Evolutionary conservation across 2,888 invertebrate species (phyloP), one percentile per base, ranked within the genome.

Genomic region (Chymomyza caudatula): DNA sequence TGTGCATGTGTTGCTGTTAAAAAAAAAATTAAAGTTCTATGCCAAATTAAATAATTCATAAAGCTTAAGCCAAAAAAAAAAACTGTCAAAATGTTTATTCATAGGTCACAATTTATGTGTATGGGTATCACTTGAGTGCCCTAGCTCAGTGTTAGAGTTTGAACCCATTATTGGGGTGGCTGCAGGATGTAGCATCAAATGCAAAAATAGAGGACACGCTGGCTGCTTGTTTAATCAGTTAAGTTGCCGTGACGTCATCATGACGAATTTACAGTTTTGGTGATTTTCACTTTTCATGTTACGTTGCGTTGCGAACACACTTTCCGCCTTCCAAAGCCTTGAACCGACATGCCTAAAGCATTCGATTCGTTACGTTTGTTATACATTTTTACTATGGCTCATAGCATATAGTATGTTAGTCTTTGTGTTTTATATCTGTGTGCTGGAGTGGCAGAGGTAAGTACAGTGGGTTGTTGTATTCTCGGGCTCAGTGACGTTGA

Each of bases 191-290:
- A 15, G 25, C 22, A 15, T 76, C 60, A 17, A 67, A 76, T 75
- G 77, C 79, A 68, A 73, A 79, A 68, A 67, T 70, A 74, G 71
- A 74, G 85, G 86, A 82, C 60, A 78, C 74, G 85, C 85, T 82
- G 83, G 69, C 85, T 78, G 83, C 71, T 75, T 76, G 62, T 73
- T 60, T 87, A 89, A 89, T 89, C 88, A 87, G 88, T 89, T 89
- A 77, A 74, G 61, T 57, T 66, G 85, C 75, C 90, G 88, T 89
- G 88, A 89, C 89, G 89, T 89, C 88, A 89, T 89, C 88, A 86
- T 89, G 88, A 86, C 89, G 89, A 89, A 89, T 89, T 87, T 65
- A 77, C 78, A 85, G 71, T 86, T 75, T 76, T 72, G 67, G 76
- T 83, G 77, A 73, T 77, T 77, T 72, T 76, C 70, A 74, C 59